Conservation (phyloP, 2,888 invertebrate species). For the Carabus problematicus region DNA sequence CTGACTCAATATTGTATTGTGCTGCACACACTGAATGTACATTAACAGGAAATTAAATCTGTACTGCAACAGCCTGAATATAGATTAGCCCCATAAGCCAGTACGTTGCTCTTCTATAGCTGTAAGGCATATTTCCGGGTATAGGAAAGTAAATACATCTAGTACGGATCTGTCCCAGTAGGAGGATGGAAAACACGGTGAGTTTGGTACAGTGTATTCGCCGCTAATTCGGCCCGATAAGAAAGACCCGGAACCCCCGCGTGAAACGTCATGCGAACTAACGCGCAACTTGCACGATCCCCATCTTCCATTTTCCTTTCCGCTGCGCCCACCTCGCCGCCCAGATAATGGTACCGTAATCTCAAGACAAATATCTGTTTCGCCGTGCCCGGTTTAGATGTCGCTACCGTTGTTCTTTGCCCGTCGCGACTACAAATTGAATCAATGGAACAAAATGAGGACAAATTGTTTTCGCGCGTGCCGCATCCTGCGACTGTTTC, state of each 20-base stretch:
- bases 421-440: conserved; percentile 23
- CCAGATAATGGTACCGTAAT: conserved; percentile 33
- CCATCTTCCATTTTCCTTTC: conserved; percentile 7
- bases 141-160: too few relatives aligned
- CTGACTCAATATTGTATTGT: too few relatives aligned
- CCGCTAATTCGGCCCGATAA: conserved; percentile 30
- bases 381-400: conserved; percentile 5
- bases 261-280: background rate
- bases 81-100: too few relatives aligned
- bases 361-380: conserved; percentile 39
- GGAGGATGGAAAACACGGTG: too few relatives aligned
- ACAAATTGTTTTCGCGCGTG: conserved; percentile 41
- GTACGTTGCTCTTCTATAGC: too few relatives aligned
- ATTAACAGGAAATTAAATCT: too few relatives aligned
- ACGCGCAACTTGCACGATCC: background rate
- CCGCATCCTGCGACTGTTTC: conserved; percentile 15
- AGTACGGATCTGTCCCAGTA: too few relatives aligned
- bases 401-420: conserved; percentile 2
- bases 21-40: too few relatives aligned
- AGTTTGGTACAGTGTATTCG: background rate
- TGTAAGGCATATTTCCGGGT: too few relatives aligned
- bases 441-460: conserved; percentile 40
- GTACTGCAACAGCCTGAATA: too few relatives aligned
- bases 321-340: background rate
- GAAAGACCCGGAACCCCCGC: background rate